These are phyloP conservation scores for Argyresthia goedartella DNA, from an alignment of 2,888 invertebrate genomes.

Conservation along the genomic window DNA sequence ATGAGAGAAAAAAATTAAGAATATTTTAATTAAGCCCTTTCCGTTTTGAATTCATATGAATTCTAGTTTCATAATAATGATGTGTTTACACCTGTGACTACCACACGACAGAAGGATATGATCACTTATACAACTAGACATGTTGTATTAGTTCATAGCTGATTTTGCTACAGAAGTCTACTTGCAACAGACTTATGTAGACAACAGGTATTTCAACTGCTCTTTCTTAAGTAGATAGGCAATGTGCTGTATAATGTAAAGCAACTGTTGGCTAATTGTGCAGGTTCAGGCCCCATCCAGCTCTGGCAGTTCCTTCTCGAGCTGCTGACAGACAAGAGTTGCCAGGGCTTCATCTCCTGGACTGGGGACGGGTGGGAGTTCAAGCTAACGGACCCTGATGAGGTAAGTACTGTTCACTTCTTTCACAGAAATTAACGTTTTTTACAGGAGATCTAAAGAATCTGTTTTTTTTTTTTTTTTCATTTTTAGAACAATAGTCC, in stretches of 20 bases:
- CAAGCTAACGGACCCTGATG: conserved; percentile 97
- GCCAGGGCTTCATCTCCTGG: conserved; percentile 98
- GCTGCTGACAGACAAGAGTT: conserved; percentile 94
- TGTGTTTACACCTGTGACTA: too few relatives aligned
- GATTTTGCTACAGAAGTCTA: too few relatives aligned
- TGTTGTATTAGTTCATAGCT: too few relatives aligned
- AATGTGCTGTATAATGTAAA: conserved; percentile 50
- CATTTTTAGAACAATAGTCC: not conserved
- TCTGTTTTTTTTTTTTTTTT: not conserved
- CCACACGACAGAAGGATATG: too few relatives aligned
- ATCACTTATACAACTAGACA: too few relatives aligned
- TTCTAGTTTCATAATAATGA: too few relatives aligned
- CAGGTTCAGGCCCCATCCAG: conserved; percentile 96
- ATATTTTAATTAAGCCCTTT: too few relatives aligned
- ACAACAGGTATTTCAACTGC: not conserved
- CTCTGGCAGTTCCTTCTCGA: conserved; percentile 98
- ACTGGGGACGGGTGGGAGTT: conserved; percentile 99
- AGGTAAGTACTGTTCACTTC: conserved; percentile 68
- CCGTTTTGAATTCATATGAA: too few relatives aligned
- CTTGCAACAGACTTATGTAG: too few relatives aligned
- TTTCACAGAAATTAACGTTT: not conserved
- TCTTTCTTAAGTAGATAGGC: not conserved
- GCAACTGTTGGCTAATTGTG: conserved; percentile 60
- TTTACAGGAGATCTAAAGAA: not conserved
- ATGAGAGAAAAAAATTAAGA: too few relatives aligned